Conservation (phyloP, 2,113 vertebrate genomes). For the Ifrita kowaldi region DNA sequence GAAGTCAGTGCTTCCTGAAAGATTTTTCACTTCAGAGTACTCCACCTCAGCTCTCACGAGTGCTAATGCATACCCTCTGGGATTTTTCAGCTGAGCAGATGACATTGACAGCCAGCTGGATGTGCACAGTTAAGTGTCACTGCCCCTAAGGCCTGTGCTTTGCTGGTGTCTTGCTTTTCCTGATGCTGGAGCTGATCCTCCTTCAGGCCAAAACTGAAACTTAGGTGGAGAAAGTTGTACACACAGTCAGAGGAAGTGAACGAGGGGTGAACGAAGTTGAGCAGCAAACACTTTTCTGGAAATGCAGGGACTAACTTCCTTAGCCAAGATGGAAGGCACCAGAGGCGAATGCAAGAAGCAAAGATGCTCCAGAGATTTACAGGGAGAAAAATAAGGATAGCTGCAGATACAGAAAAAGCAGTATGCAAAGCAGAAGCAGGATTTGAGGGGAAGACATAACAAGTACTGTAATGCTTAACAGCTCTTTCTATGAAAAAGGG, state of each 20-base stretch:
- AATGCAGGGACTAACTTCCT: background rate
- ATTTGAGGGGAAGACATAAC: background rate
- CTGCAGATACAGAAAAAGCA: background rate
- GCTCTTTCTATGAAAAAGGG: background rate
- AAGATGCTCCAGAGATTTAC: background rate
- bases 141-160: background rate
- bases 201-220: background rate
- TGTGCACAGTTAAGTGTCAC: background rate
- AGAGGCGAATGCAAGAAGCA: background rate
- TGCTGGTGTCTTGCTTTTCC: background rate
- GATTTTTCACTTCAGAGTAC: background rate
- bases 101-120: background rate
- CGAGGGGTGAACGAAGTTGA: background rate
- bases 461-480: background rate
- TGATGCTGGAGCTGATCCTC: background rate
- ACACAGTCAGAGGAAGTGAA: background rate
- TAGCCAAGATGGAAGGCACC: background rate
- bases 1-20: background rate
- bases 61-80: background rate
- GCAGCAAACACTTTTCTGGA: background rate
- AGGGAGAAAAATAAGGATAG: background rate
- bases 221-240: background rate
- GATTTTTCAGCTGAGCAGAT: background rate
- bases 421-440: background rate
- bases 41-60: background rate